Evolutionary conservation across 2,797 vertebrate species (phyloP).

Genomic region (Pogoniulus pusillus): DNA sequence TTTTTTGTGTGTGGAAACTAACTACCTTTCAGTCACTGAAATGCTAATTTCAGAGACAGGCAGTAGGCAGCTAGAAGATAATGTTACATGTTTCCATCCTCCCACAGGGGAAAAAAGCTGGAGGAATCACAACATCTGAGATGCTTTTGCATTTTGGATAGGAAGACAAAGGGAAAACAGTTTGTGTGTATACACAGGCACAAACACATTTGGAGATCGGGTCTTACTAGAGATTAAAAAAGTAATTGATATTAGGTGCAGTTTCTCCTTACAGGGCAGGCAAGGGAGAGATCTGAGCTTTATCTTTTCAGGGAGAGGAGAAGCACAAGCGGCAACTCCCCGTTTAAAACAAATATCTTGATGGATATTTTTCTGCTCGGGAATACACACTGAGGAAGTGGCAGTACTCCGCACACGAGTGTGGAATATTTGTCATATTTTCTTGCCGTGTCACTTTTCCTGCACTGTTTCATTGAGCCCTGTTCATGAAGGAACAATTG

Average conservation of each 20-base stretch:
- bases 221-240: constrained; percentile 63
- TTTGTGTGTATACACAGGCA: constrained; percentile 23
- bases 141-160: constrained; percentile 71
- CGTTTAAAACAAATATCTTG: constrained; percentile 63
- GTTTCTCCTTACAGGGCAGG: constrained; percentile 52
- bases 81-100: constrained; percentile 74
- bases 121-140: constrained; percentile 66
- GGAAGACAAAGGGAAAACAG: constrained; percentile 67
- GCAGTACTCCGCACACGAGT: background rate
- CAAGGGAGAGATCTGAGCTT: constrained; percentile 9
- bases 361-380: constrained; percentile 55
- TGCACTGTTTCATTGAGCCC: constrained; percentile 24
- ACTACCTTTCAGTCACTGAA: constrained; percentile 66
- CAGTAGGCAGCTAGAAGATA: constrained; percentile 72
- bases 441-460: constrained; percentile 40
- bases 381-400: constrained; percentile 46
- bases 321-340: constrained; percentile 43
- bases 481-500: constrained; percentile 63
- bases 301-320: constrained; percentile 44
- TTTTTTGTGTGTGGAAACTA: background rate
- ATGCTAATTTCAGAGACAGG: constrained; percentile 75
- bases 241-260: constrained; percentile 65
- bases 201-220: constrained; percentile 49
- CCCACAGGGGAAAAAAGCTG: constrained; percentile 64
- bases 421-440: constrained; percentile 55